Evolutionary conservation across 1,140 invertebrate species (phyloP).

Genomic region (Manduca sexta): DNA sequence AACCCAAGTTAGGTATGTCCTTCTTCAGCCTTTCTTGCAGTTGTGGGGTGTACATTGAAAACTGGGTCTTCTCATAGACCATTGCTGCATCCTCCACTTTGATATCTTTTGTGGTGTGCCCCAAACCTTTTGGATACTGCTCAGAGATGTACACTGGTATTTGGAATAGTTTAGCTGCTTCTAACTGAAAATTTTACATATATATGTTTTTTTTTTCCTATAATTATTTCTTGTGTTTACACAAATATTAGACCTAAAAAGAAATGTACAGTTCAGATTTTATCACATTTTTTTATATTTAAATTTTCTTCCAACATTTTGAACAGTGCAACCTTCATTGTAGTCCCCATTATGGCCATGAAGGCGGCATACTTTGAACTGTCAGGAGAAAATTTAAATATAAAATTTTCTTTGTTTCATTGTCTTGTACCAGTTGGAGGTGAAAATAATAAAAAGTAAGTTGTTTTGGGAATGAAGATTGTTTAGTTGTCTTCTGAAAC

Average conservation of each 20-base stretch:
- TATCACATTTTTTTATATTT: background rate
- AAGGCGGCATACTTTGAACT: too few species aligned
- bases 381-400: too few species aligned
- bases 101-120: conserved; percentile 84
- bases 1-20: conserved; percentile 71
- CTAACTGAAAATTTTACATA: conserved; percentile 68
- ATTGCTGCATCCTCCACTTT: conserved; percentile 78
- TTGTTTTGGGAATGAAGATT: too few species aligned
- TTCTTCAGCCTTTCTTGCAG: conserved; percentile 75
- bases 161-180: conserved; percentile 82
- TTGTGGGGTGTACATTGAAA: conserved; percentile 89
- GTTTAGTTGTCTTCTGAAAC: too few species aligned
- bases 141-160: conserved; percentile 90
- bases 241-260: too few species aligned
- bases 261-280: background rate
- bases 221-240: too few species aligned
- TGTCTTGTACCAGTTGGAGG: too few species aligned
- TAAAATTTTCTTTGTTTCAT: too few species aligned
- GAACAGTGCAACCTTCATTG: too few species aligned
- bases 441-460: too few species aligned
- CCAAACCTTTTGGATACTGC: conserved; percentile 83
- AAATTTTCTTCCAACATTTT: too few species aligned
- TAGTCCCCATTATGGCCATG: too few species aligned
- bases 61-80: conserved; percentile 84
- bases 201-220: background rate